Base-by-base conservation (phyloP, 2,888 invertebrate genomes). In the Bibio marci region DNA sequence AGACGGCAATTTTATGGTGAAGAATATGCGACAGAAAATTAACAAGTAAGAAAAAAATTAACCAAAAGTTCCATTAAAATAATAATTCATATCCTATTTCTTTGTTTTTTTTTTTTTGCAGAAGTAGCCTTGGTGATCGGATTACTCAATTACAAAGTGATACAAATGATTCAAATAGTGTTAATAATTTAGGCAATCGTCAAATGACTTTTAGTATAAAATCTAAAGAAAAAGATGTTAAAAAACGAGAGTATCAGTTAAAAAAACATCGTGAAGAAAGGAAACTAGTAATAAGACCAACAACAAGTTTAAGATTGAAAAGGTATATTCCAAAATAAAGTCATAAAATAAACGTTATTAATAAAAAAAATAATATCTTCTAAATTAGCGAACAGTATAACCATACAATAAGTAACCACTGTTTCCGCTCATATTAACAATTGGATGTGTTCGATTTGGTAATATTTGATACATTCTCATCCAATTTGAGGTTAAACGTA, bases 381-480 rank as follows among this genome's bases (percentile, higher is more conserved):
- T n/a, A 34, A 34, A n/a, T 34, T 27, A 38, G 26, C 38, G 18
- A 22, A 39, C 28, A 4, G 67, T 50, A 63, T 60, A 54, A 57
- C 63, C 94, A 45, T 79, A 76, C 46, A 97, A 64, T 44, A 97
- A 62, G 62, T 80, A 95, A 2, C 97, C 97, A 52, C 94, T 85
- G 42, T 75, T 75, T 34, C 77, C 80, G 55, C 76, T 82, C 80
- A 92, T 95, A 50, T 74, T 75, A 27, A 95, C 88, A 55, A 86
- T 80, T 2, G 97, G 97, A 67, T 97, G 97, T 14, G 95, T 95
- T 57, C 97, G 71, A 46, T 86, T 79, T 2, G 82, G 78, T 44
- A 91, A 62, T 43, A 90, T 78, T 71, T 95, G 95, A 66, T 91
- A 91, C 49, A 78, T 75, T 47, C 94, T 70, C 58, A 87, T 65